Conservation (phyloP, 2,888 invertebrate genomes). For the Eilema griseolum region DNA sequence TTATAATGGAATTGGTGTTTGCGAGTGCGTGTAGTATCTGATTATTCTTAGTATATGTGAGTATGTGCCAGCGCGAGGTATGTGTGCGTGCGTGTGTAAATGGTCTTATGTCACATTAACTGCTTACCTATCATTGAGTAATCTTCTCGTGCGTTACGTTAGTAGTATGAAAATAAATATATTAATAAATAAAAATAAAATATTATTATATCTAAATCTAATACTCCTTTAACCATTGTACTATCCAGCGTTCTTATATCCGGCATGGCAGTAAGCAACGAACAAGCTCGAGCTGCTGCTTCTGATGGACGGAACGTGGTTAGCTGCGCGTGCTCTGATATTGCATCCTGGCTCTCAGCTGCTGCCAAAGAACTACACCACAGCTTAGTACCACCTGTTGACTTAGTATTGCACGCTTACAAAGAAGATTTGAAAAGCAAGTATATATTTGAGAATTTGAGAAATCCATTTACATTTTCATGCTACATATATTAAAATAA, state of each 20-base stretch:
- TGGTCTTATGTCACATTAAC: background rate
- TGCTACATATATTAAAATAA: too few species aligned
- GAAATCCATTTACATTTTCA: too few species aligned
- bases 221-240: background rate
- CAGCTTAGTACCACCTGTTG: constrained; percentile 77
- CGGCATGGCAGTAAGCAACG: constrained; percentile 81
- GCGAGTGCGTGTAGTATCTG: too few species aligned
- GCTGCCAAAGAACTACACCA: constrained; percentile 77
- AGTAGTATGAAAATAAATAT: too few species aligned
- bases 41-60: too few species aligned
- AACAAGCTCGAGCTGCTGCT: constrained; percentile 73
- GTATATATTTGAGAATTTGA: constrained; percentile 31
- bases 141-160: too few species aligned
- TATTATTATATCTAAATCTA: too few species aligned
- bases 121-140: too few species aligned
- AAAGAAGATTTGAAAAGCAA: constrained; percentile 77
- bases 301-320: constrained; percentile 68
- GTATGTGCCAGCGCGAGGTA: too few species aligned
- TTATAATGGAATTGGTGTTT: too few species aligned
- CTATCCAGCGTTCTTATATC: constrained; percentile 70
- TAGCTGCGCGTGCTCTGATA: constrained; percentile 76
- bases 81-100: too few species aligned
- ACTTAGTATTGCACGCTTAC: constrained; percentile 76
- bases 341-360: constrained; percentile 75
- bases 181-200: too few species aligned